These are phyloP conservation scores for Olivierus martensii DNA, from an alignment of 1,140 invertebrate species.

Conservation along the genomic window DNA sequence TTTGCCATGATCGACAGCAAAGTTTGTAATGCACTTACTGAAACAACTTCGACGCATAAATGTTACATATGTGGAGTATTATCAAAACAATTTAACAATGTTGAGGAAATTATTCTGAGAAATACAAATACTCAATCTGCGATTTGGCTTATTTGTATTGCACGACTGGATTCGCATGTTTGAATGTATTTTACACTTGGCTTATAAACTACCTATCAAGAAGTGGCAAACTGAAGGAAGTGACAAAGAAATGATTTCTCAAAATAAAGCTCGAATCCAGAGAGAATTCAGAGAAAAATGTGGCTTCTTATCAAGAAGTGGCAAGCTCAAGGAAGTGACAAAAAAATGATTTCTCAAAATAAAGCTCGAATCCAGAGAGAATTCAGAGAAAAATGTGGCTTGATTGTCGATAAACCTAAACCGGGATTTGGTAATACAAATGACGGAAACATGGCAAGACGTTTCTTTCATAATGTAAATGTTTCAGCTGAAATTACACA, in stretches of 20 bases:
- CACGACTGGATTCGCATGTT: conserved; percentile 1
- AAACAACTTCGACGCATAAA: background rate
- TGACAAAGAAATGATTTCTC: no score
- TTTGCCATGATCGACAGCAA: no score
- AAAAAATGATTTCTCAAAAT: no score
- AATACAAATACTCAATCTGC: background rate
- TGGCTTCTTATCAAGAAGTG: background rate
- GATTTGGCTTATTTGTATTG: background rate
- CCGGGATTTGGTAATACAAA: conserved; percentile 1
- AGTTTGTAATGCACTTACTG: no score
- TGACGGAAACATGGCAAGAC: conserved; percentile 32
- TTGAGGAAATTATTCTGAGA: background rate
- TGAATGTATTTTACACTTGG: background rate
- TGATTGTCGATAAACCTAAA: background rate
- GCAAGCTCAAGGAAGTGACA: background rate
- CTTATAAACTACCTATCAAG: conserved; percentile 1
- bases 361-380: background rate
- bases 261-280: conserved; percentile 1
- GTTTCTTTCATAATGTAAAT: conserved; percentile 41
- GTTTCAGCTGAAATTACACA: conserved; percentile 30
- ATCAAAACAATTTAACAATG: conserved; percentile 2
- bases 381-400: background rate
- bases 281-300: background rate
- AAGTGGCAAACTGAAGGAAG: background rate
- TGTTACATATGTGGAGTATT: conserved; percentile 2